Evolutionary conservation across 2,888 invertebrate genomes (phyloP).

Genomic region (Sisyra terminalis): DNA sequence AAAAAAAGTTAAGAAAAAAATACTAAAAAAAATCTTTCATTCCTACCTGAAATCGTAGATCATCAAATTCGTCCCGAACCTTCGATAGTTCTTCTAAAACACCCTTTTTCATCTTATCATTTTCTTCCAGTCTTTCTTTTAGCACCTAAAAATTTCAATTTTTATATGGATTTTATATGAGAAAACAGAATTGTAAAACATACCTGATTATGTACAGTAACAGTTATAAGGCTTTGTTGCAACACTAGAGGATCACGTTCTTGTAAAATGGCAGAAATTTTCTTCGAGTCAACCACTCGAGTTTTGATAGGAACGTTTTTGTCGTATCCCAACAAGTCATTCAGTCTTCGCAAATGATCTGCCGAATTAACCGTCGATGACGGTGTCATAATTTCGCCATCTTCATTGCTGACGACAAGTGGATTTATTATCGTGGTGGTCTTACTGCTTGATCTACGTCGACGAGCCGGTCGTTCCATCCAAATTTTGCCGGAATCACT

Average conservation of each 20-base stretch:
- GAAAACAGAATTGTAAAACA: constrained; percentile 13
- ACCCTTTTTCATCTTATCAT: constrained; percentile 45
- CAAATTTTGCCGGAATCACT: not conserved
- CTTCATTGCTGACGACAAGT: constrained; percentile 17
- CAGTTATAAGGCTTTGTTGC: constrained; percentile 65
- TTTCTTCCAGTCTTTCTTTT: constrained; percentile 51
- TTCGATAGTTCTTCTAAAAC: constrained; percentile 53
- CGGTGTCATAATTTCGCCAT: constrained; percentile 12
- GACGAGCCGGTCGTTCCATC: constrained; percentile 4
- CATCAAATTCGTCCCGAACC: constrained; percentile 62
- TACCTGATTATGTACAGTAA: constrained; percentile 75
- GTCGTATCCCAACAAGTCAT: constrained; percentile 46
- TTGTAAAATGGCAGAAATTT: constrained; percentile 67
- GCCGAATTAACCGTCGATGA: not conserved
- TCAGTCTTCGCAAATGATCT: constrained; percentile 41
- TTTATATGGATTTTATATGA: not conserved
- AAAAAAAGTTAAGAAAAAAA: constrained; percentile 1
- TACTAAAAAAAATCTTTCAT: constrained; percentile 4
- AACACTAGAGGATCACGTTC: constrained; percentile 70
- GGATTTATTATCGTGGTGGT: constrained; percentile 20
- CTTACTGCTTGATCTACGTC: constrained; percentile 9
- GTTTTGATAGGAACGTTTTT: constrained; percentile 33
- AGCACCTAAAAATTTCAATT: constrained; percentile 40
- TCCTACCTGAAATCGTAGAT: constrained; percentile 62
- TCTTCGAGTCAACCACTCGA: constrained; percentile 49